Base-by-base conservation (phyloP, 2,113 vertebrate species). In the Vimba vimba region DNA sequence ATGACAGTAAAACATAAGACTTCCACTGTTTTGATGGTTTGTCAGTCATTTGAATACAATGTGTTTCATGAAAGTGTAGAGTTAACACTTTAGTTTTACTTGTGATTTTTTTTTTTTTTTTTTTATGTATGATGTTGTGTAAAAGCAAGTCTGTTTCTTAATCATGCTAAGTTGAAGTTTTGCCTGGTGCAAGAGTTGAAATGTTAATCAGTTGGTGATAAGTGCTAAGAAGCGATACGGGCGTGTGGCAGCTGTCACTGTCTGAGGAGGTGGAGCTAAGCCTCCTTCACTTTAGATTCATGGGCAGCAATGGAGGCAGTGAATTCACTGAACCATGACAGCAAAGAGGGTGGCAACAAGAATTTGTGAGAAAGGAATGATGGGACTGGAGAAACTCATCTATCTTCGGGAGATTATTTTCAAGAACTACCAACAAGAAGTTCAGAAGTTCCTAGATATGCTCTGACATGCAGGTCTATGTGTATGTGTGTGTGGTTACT, bases 231-330 rank as follows among this genome's bases (percentile, higher is more conserved):
- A 89, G 84, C 43, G 66, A 86, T 83, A 90, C 27, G 82, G 85
- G 91, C 91, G 91, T 93, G 90, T 92, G 92, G 93, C 90, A 91
- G 88, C 45, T 62, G 85, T 17, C 87, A 45, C 6, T 86, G 90
- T 89, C 83, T 30, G 30, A 86, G 88, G 89, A 91, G 43, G 77
- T 62, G 87, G 84, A 89, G 91, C 87, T 86, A 79, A 87, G 87
- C 88, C 89, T 21, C 85, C 90, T 83, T 76, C n/a, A 21, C 50
- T 68, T 52, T 89, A 87, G 89, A 93, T 94, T 94, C 91, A 93
- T 92, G 85, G 80, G 83, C 45, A 79, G 82, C 79, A 87, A 86
- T 75, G 50, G 87, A 88, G 85, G 77, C 75, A 87, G 86, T 79
- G 71, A 88, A 89, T 76, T 86, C 82, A 84, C 88, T 93, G 86